Evolutionary conservation across 2,888 invertebrate genomes (phyloP).

Genomic region (Strigamia transsilvanica): DNA sequence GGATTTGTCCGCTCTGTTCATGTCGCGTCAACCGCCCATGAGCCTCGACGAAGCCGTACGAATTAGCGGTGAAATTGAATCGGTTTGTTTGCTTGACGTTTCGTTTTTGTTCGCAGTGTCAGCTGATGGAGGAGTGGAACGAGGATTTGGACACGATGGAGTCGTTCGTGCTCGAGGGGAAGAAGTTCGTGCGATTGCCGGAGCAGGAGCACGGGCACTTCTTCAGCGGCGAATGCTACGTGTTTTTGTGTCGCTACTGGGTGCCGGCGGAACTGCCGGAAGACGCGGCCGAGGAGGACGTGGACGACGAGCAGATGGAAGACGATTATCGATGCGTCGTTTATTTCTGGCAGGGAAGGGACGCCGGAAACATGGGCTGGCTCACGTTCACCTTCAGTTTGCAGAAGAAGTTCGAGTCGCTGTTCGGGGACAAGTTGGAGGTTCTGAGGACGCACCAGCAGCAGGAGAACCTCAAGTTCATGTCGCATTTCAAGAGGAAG

Average conservation of each 20-base stretch:
- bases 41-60: slow-evolving; percentile 77
- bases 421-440: slow-evolving; percentile 89
- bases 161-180: slow-evolving; percentile 93
- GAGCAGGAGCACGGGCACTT: slow-evolving; percentile 92
- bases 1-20: slow-evolving; percentile 94
- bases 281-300: slow-evolving; percentile 69
- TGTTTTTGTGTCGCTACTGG: slow-evolving; percentile 96
- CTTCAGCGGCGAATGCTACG: slow-evolving; percentile 95
- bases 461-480: slow-evolving; percentile 97
- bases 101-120: slow-evolving; percentile 65
- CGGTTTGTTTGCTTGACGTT: too few relatives aligned
- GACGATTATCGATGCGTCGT: slow-evolving; percentile 91
- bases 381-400: slow-evolving; percentile 96
- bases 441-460: slow-evolving; percentile 97
- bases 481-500: slow-evolving; percentile 94
- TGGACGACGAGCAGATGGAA: slow-evolving; percentile 67
- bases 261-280: slow-evolving; percentile 73
- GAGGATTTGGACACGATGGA: slow-evolving; percentile 98
- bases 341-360: slow-evolving; percentile 97
- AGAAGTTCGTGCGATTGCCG: slow-evolving; percentile 95
- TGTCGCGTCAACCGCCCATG: slow-evolving; percentile 92
- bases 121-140: slow-evolving; percentile 95
- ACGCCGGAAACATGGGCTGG: slow-evolving; percentile 99
- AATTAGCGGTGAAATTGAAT: neutral
- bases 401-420: slow-evolving; percentile 87